A percentile compares a stretch with the other conserved stretches of the same genome.
Conservation (phyloP, 2,888 invertebrate genomes). For the Acleris holmiana region DNA sequence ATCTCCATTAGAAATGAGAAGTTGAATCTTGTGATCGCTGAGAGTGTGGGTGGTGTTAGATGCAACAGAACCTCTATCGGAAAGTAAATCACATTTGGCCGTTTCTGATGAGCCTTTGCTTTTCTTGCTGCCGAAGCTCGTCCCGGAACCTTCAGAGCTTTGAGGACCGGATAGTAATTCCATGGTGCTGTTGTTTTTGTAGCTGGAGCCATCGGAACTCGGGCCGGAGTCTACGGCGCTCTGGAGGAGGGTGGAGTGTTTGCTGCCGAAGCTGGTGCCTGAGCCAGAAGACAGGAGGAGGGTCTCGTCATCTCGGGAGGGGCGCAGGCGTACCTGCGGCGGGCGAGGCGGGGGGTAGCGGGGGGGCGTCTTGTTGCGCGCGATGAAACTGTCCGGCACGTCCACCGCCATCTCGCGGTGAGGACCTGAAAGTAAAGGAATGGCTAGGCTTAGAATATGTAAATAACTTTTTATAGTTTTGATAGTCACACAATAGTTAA, state of each 20-base stretch:
- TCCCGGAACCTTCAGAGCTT: slow-evolving; percentile 72
- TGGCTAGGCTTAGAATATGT: not conserved
- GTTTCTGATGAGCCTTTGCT: slow-evolving; percentile 76
- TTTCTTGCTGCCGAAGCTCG: slow-evolving; percentile 74
- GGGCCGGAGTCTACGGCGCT: slow-evolving; percentile 66
- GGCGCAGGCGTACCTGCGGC: slow-evolving; percentile 85
- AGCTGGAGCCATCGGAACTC: slow-evolving; percentile 72
- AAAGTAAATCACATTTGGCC: slow-evolving; percentile 70
- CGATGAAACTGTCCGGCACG: slow-evolving; percentile 97
- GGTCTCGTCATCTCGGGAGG: slow-evolving; percentile 79
- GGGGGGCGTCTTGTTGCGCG: slow-evolving; percentile 95
- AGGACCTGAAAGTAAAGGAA: slow-evolving; percentile 85
- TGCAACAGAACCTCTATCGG: slow-evolving; percentile 68
- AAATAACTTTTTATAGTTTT: not conserved
- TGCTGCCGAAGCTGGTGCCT: slow-evolving; percentile 76
- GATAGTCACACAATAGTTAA: too few relatives aligned
- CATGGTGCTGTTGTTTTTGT: slow-evolving; percentile 72
- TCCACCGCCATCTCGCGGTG: slow-evolving; percentile 99
- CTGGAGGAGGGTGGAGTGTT: slow-evolving; percentile 72
- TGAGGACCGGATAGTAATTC: slow-evolving; percentile 74
- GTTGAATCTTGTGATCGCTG: slow-evolving; percentile 76
- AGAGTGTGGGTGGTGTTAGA: slow-evolving; percentile 64
- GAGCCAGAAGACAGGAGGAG: slow-evolving; percentile 75
- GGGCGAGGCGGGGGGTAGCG: slow-evolving; percentile 93
- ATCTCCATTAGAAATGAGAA: slow-evolving; percentile 76